These are phyloP conservation scores for Lacerta bilineata DNA, from an alignment of 2,797 vertebrate genomes.

Conservation along the genomic window DNA sequence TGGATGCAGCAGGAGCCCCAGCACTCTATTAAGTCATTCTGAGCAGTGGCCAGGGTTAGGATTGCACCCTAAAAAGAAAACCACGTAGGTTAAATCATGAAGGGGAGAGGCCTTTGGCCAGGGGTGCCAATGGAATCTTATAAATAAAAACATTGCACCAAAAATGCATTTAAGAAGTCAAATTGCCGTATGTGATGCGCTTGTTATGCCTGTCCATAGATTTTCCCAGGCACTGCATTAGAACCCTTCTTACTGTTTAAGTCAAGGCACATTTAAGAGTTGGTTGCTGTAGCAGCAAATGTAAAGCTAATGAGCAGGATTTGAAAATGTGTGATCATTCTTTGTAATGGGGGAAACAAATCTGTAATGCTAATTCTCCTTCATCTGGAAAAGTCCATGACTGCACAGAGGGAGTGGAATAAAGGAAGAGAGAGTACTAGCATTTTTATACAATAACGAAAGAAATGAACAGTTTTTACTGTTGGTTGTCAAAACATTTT, in stretches of 20 bases:
- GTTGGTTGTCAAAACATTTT: constrained; percentile 81
- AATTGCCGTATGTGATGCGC: neutral
- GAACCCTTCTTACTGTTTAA: constrained; percentile 16
- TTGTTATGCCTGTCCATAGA: neutral
- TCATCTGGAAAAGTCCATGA: constrained; percentile 60
- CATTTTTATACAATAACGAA: constrained; percentile 62
- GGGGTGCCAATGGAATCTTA: constrained; percentile 3
- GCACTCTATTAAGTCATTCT: too few relatives aligned
- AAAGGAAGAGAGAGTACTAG: constrained; percentile 49
- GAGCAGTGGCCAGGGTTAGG: too few relatives aligned
- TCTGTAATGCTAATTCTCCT: constrained; percentile 67
- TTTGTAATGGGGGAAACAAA: constrained; percentile 70
- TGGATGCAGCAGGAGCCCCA: too few relatives aligned
- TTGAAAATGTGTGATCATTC: constrained; percentile 34
- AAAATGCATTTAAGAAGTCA: constrained; percentile 23
- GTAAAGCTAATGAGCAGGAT: constrained; percentile 39
- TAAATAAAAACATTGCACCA: constrained; percentile 4
- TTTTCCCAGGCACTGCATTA: constrained; percentile 34
- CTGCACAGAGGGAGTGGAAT: constrained; percentile 40
- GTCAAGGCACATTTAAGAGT: neutral
- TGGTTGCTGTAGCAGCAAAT: constrained; percentile 52
- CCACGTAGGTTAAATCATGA: neutral
- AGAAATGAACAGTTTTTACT: constrained; percentile 77
- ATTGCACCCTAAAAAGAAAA: neutral
- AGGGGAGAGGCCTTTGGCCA: neutral